Conservation (phyloP, 2,113 vertebrate genomes). For the Neodon shergylaensis region DNA sequence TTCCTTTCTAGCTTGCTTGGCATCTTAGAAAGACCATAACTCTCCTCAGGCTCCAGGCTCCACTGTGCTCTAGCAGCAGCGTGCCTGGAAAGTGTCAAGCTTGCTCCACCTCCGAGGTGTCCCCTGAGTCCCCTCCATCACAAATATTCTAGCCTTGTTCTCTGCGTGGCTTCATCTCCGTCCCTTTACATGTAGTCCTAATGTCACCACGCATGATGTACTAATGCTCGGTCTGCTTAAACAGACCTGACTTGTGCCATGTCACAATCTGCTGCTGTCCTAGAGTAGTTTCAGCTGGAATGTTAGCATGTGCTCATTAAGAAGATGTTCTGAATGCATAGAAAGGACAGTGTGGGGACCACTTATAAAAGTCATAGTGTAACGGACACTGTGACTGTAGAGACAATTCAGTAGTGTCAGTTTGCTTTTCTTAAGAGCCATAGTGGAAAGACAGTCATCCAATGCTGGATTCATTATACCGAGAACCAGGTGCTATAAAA, state of each 20-base stretch:
- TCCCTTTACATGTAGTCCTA: not conserved
- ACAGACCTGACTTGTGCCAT: not conserved
- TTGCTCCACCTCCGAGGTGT: not conserved
- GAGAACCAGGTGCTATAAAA: conserved; percentile 30
- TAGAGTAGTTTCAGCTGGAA: not conserved
- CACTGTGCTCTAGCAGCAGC: not conserved
- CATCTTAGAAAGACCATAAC: not conserved
- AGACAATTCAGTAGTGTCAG: not conserved
- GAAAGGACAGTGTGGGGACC: not conserved
- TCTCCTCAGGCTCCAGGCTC: not conserved
- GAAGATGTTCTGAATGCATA: not conserved
- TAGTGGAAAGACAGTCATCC: not conserved
- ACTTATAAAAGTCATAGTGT: not conserved
- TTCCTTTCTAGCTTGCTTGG: not conserved
- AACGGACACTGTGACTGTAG: not conserved
- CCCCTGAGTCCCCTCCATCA: not conserved
- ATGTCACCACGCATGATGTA: not conserved
- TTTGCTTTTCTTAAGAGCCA: conserved; percentile 46
- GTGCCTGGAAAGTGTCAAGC: not conserved
- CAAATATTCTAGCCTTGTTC: not conserved
- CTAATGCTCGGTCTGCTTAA: conserved; percentile 1
- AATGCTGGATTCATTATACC: not conserved
- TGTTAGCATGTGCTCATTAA: not conserved
- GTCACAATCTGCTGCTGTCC: not conserved
- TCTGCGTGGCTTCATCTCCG: not conserved